These are phyloP conservation scores for Tetrax tetrax DNA, from an alignment of 2,113 vertebrate species.

Conservation along the genomic window DNA sequence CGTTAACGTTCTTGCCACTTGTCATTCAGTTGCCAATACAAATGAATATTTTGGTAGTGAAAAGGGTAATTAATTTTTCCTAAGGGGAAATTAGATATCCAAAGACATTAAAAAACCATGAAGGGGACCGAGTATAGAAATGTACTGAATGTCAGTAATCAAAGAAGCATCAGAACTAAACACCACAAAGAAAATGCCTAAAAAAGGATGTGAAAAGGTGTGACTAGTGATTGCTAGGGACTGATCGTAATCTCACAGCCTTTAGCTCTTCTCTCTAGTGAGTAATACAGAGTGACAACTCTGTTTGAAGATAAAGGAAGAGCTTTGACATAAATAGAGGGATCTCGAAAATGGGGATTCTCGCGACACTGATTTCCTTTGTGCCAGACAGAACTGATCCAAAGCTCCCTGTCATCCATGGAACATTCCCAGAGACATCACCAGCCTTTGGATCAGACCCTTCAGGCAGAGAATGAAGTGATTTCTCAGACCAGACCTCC, in stretches of 20 bases:
- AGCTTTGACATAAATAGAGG: not conserved
- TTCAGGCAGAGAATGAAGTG: not conserved
- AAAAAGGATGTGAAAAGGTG: not conserved
- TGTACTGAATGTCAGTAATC: not conserved
- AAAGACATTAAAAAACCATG: not conserved
- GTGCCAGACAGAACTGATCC: not conserved
- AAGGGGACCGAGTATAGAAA: not conserved
- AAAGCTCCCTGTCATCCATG: not conserved
- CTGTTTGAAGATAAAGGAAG: not conserved
- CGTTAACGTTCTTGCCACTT: not conserved
- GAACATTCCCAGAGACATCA: not conserved
- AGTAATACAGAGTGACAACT: not conserved
- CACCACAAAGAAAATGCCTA: not conserved
- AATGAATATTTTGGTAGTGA: not conserved
- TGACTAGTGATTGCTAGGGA: not conserved
- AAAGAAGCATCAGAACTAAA: not conserved
- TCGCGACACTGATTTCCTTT: not conserved
- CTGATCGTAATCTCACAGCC: not conserved
- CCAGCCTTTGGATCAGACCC: not conserved
- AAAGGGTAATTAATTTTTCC: not conserved
- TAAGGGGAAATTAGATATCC: not conserved
- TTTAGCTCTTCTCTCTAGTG: not conserved
- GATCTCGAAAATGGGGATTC: not conserved
- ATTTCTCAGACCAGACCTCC: slow-evolving; percentile 79
- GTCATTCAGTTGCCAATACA: not conserved